A percentile compares a stretch with the other conserved stretches of the same genome.
Evolutionary conservation across 1,140 invertebrate genomes (phyloP).

Genomic region (Apolygus lucorum): DNA sequence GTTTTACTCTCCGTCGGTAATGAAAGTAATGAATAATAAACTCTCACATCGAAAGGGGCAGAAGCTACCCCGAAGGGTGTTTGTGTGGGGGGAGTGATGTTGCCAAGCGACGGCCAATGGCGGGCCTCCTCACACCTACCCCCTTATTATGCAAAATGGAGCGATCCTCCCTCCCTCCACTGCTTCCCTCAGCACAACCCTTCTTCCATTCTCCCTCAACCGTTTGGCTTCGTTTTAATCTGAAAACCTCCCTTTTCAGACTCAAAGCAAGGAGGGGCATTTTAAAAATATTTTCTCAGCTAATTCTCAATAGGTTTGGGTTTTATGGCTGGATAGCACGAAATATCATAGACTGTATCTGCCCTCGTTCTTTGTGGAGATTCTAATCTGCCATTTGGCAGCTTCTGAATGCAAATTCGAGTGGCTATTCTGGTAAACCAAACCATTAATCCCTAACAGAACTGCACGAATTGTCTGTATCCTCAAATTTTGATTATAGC

Average conservation of each 20-base stretch:
- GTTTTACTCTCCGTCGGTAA: too few species aligned
- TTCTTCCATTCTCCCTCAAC: not conserved
- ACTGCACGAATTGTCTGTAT: too few species aligned
- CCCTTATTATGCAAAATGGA: slow-evolving; percentile 25
- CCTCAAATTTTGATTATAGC: too few species aligned
- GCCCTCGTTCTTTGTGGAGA: too few species aligned
- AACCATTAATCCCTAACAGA: too few species aligned
- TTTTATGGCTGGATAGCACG: not conserved
- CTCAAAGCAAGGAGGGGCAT: not conserved
- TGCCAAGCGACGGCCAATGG: slow-evolving; percentile 20
- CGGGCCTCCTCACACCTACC: not conserved
- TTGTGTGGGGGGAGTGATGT: slow-evolving; percentile 10
- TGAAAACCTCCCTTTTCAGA: not conserved
- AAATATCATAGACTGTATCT: too few species aligned
- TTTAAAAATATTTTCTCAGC: not conserved
- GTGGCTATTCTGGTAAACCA: too few species aligned
- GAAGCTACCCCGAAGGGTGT: not conserved
- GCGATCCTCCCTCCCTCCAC: not conserved
- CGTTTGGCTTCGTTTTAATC: not conserved
- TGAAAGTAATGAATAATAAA: slow-evolving; percentile 23
- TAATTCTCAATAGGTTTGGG: not conserved
- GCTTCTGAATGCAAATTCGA: too few species aligned
- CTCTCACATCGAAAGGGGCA: not conserved
- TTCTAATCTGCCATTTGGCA: too few species aligned
- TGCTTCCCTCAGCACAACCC: not conserved